A percentile compares a stretch with the other conserved stretches of the same genome.
Conservation (phyloP, 2,888 invertebrate genomes). For the Ernsta delagoae region DNA sequence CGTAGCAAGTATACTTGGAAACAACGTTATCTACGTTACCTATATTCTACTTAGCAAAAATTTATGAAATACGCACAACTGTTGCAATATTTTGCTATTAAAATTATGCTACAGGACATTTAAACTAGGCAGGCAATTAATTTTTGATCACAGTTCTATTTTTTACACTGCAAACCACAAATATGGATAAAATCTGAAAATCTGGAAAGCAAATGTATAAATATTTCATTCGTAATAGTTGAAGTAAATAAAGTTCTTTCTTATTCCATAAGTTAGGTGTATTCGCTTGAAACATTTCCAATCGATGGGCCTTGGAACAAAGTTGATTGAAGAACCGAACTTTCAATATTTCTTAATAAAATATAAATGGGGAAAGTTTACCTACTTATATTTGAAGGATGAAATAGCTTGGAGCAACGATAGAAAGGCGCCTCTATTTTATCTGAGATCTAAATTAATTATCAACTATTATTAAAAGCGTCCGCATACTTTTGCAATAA, state of each 20-base stretch:
- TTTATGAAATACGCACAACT: no score
- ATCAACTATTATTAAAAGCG: slow-evolving; percentile 41
- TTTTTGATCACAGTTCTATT: no score
- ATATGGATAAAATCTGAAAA: slow-evolving; percentile 41
- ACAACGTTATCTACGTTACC: no score
- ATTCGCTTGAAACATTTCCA: slow-evolving; percentile 58
- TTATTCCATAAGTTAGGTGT: slow-evolving; percentile 47
- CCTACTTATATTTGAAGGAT: slow-evolving; percentile 52
- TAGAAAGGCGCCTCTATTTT: slow-evolving; percentile 46
- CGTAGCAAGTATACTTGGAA: no score
- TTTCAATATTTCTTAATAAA: slow-evolving; percentile 74
- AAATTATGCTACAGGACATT: no score
- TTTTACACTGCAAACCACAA: neutral
- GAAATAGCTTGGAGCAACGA: slow-evolving; percentile 43
- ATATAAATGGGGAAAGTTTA: slow-evolving; percentile 74
- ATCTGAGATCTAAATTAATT: slow-evolving; percentile 51
- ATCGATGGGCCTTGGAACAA: slow-evolving; percentile 70
- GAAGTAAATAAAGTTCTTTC: slow-evolving; percentile 46
- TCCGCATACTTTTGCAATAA: slow-evolving; percentile 42
- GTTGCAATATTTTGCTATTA: no score
- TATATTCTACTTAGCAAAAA: no score
- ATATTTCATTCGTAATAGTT: slow-evolving; percentile 41
- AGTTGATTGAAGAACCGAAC: slow-evolving; percentile 70
- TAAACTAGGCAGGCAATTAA: no score
- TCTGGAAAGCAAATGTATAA: slow-evolving; percentile 34